Base-by-base conservation (phyloP, 2,797 vertebrate species). In the Iguana delicatissima region DNA sequence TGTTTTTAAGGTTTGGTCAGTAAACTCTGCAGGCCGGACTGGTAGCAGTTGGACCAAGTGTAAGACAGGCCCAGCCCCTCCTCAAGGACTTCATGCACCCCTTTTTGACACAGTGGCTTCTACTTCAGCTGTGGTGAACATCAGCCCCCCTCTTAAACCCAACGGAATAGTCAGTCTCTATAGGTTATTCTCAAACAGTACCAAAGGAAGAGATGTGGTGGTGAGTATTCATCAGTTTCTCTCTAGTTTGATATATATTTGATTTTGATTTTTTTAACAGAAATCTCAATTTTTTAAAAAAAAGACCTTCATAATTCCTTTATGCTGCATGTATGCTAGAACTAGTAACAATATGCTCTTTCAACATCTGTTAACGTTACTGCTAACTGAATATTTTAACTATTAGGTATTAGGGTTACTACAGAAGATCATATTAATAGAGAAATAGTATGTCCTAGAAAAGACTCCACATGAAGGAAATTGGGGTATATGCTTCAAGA, bases 161-260 rank as follows among this genome's bases (percentile, higher is more conserved):
- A 99, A 99, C 0, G 99, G 99, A 32, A 95, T 98, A 6, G 89
- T 99, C 92, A 98, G 97, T 91, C 98, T 99, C 88, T 99, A 99
- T 97, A 97, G 98, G 73, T 94, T 99, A 55, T 98, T 99, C 95
- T 97, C 98, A 77, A 97, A 91, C 38, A 95, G 94, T 86, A 94
- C 95, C 93, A 95, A 95, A 64, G 96, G 97, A 89, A 95, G 93
- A 2, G 92, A 97, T 74, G 94, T 96, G 0, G 96, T 98, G 98
- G 98, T 99, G 96, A 97, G 96, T 95, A 85, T 62, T 79, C 13
- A 72, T 50, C n/a, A 18, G 7, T 29, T 94, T 92, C n/a, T 20
- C 2, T 77, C 88, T 80, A 89, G n/a, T 9, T 72, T 64, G 57
- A 94, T 32, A 13, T 32, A 13, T 69, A 32, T 69, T 32, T 32